Conservation (phyloP, 2,888 invertebrate genomes). For the Plagodis pulveraria region DNA sequence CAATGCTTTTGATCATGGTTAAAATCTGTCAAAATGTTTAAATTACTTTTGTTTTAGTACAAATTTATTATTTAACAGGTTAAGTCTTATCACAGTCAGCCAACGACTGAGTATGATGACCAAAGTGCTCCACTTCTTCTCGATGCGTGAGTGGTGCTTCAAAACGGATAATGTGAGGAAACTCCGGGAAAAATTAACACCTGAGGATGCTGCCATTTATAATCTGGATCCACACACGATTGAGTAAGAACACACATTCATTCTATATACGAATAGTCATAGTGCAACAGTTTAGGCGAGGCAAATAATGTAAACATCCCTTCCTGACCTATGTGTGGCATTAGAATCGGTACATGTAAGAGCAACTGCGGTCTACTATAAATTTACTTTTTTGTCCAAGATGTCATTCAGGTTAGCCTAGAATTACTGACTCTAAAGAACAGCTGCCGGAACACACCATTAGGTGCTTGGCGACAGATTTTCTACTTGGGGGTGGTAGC, state of each 20-base stretch:
- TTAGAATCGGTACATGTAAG: too few relatives aligned
- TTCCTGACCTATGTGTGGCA: too few relatives aligned
- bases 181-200: slow-evolving; percentile 68
- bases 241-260: slow-evolving; percentile 43
- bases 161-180: slow-evolving; percentile 79
- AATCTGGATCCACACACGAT: slow-evolving; percentile 68
- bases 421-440: too few relatives aligned
- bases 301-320: too few relatives aligned
- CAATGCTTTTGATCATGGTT: background rate
- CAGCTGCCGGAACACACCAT: too few relatives aligned
- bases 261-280: too few relatives aligned
- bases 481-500: too few relatives aligned
- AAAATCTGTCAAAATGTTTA: background rate
- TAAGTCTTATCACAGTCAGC: slow-evolving; percentile 87
- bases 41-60: background rate
- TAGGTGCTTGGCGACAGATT: too few relatives aligned
- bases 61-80: slow-evolving; percentile 46
- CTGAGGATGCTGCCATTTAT: slow-evolving; percentile 70
- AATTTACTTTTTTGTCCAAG: too few relatives aligned
- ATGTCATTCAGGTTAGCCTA: too few relatives aligned
- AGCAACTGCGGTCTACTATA: too few relatives aligned
- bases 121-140: slow-evolving; percentile 87
- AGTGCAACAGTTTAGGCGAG: too few relatives aligned
- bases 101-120: slow-evolving; percentile 86
- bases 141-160: slow-evolving; percentile 88